Conservation (phyloP, 2,888 invertebrate genomes). For the Apamea epomidion region DNA sequence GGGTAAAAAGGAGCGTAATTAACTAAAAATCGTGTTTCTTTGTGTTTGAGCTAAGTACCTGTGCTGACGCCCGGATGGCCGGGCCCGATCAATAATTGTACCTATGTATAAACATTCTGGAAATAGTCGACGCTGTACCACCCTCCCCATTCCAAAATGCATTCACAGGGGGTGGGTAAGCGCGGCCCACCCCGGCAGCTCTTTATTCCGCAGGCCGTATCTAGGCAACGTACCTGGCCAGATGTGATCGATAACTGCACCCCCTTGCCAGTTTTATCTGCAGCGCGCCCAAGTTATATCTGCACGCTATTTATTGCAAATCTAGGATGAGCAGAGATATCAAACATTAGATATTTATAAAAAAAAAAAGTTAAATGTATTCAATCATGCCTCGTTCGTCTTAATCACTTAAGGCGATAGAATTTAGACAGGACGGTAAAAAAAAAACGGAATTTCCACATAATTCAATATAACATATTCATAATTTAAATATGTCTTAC, state of each 20-base stretch:
- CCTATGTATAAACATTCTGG: neutral
- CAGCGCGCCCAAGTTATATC: neutral
- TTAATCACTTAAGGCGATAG: neutral
- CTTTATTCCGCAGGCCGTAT: conserved; percentile 2
- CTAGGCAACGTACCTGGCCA: conserved; percentile 18
- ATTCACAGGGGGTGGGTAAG: neutral
- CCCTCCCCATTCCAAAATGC: conserved; percentile 30
- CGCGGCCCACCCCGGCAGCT: neutral
- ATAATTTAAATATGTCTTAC: neutral
- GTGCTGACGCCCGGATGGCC: neutral
- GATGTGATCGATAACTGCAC: conserved; percentile 39
- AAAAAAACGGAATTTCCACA: neutral
- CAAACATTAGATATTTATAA: neutral
- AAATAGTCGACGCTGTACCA: neutral
- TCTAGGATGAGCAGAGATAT: conserved; percentile 1
- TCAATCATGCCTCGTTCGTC: neutral
- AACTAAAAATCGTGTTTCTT: conserved; percentile 12
- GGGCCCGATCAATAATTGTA: conserved; percentile 35
- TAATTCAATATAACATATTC: too few relatives aligned
- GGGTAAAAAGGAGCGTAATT: neutral
- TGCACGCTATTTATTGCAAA: neutral
- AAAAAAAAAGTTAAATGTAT: neutral
- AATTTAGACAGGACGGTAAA: neutral
- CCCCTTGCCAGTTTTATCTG: neutral
- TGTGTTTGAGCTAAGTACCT: neutral